These are phyloP conservation scores for Neopipo cinnamomea DNA, from an alignment of 2,113 vertebrate genomes.

Conservation along the genomic window DNA sequence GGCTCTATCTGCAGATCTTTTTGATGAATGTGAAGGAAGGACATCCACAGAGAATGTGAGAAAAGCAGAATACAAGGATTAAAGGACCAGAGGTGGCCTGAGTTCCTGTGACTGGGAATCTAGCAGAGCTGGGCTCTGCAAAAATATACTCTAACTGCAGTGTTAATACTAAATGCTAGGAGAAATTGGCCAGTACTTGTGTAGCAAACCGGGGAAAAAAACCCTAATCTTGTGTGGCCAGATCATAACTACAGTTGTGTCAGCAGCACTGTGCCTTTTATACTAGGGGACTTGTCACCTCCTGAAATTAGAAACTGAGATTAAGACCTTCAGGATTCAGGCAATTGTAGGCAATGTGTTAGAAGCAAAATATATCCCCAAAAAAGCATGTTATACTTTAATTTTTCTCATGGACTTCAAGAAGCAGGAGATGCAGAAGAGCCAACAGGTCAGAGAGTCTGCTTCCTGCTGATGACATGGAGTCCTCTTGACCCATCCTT, in stretches of 20 bases:
- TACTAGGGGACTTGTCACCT: fast-evolving
- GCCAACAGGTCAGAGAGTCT: background rate
- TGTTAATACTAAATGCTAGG: background rate
- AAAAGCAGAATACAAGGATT: background rate
- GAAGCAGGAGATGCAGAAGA: background rate
- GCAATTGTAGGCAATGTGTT: background rate
- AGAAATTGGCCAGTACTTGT: background rate
- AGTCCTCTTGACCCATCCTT: background rate
- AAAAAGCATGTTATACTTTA: background rate
- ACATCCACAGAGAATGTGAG: fast-evolving
- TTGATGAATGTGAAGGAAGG: background rate
- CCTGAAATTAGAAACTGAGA: background rate
- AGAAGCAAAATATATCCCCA: background rate
- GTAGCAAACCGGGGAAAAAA: background rate
- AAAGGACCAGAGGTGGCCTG: background rate
- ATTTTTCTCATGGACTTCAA: background rate
- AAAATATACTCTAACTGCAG: background rate
- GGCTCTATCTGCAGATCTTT: background rate
- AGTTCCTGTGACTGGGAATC: background rate
- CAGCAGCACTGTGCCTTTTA: background rate
- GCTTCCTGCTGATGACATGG: background rate
- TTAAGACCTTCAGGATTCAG: background rate
- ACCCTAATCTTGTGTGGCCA: background rate
- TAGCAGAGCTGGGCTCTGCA: background rate
- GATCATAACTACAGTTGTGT: background rate